Evolutionary conservation across 2,113 vertebrate species (phyloP).

Genomic region (Chloropsis cyanopogon): DNA sequence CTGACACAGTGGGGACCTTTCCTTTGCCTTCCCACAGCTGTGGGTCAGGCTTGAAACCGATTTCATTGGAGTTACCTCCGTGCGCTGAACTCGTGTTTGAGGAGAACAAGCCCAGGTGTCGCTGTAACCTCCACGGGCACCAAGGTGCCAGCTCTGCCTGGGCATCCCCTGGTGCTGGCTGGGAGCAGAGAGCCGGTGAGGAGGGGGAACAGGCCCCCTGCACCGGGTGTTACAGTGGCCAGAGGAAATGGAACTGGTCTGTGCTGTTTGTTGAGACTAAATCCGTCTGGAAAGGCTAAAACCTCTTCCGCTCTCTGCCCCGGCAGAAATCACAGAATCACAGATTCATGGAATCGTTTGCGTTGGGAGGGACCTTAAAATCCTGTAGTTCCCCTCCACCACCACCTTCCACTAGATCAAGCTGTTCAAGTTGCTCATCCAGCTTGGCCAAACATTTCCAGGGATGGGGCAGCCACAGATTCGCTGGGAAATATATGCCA

Average conservation of each 20-base stretch:
- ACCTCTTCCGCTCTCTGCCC: neutral
- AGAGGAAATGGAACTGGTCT: neutral
- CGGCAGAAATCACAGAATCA: too few species aligned
- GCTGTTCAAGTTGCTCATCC: neutral
- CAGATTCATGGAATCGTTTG: neutral
- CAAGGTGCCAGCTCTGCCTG: fast-evolving
- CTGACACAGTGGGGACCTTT: neutral
- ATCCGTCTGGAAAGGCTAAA: neutral
- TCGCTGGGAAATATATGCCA: neutral
- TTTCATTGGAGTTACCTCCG: neutral
- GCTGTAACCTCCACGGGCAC: neutral
- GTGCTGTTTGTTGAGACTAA: neutral
- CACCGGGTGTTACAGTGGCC: too few species aligned
- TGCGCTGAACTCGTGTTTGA: neutral
- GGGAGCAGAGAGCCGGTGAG: neutral
- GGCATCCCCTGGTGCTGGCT: neutral
- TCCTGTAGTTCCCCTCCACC: neutral
- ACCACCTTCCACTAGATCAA: neutral
- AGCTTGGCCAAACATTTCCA: neutral
- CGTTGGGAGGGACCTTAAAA: neutral
- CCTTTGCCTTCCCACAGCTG: neutral
- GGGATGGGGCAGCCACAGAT: neutral
- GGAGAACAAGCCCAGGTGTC: neutral
- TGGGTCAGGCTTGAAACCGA: neutral
- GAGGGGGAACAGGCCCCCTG: neutral